Evolutionary conservation across 1,140 invertebrate genomes (phyloP).

Genomic region (Drosophila tropicalis): DNA sequence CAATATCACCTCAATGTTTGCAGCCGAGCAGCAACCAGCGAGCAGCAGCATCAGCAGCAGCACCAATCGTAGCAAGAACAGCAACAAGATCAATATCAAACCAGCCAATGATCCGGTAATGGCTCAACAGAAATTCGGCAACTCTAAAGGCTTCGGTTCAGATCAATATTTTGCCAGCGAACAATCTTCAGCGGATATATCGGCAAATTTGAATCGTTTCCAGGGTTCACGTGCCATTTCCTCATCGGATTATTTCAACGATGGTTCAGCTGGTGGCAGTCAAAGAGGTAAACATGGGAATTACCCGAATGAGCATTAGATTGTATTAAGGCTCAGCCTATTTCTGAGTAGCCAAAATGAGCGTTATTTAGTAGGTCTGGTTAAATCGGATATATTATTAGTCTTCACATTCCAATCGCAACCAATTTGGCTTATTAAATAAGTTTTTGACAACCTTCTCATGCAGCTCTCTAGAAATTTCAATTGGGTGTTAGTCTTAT

Average conservation of each 20-base stretch:
- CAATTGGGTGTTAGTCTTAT: no score
- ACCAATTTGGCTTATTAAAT: no score
- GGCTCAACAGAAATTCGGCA: slow-evolving; percentile 97
- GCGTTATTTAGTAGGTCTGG: no score
- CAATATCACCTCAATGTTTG: slow-evolving; percentile 81
- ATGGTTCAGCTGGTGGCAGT: slow-evolving; percentile 77
- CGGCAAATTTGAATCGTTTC: slow-evolving; percentile 86
- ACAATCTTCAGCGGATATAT: slow-evolving; percentile 74
- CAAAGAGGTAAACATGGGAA: slow-evolving; percentile 34
- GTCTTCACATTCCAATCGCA: no score
- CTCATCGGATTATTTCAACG: slow-evolving; percentile 97
- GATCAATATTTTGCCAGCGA: slow-evolving; percentile 96
- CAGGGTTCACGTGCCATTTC: slow-evolving; percentile 97
- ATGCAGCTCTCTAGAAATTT: no score
- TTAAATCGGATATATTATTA: no score
- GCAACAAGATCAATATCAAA: slow-evolving; percentile 41
- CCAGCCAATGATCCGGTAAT: slow-evolving; percentile 83
- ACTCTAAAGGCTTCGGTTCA: slow-evolving; percentile 98
- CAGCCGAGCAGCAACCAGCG: slow-evolving; percentile 40
- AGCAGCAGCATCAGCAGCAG: background rate
- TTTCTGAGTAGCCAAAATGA: no score
- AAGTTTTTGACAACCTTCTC: no score
- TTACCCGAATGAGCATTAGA: no score
- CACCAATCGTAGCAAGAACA: slow-evolving; percentile 37
- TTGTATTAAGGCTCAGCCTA: no score